Evolutionary conservation across 2,113 vertebrate species (phyloP), one percentile per base, ranked within the genome.

Genomic region (Chauna torquata): DNA sequence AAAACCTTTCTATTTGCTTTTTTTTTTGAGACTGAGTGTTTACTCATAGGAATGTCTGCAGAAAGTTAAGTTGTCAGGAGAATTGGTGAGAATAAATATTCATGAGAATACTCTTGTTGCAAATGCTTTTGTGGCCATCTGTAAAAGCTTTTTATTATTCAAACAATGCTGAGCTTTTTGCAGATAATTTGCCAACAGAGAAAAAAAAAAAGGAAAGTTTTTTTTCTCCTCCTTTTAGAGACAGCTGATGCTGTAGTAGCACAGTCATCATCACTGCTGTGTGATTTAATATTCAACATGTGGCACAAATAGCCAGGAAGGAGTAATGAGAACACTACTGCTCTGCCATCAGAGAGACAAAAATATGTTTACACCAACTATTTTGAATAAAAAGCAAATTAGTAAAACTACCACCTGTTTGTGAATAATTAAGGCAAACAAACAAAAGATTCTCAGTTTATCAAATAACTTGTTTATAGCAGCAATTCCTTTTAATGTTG

Each of bases 101-200:
- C 93, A 96, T 96, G 93, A 96, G 95, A 82, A 86, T 18, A 14
- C 15, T 95, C 58, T 62, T 0, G 0, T 45, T 94, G 82, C 76
- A 88, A 94, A 83, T 0, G 23, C 82, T 94, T 95, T 74, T 83
- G 58, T 2, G 59, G 71, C 96, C 92, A 93, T 93, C 95, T 97
- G 93, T 94, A 96, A 96, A 94, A 95, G 79, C 92, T 95, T 91
- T 96, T 94, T 93, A 92, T 95, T 92, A 94, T 93, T 95, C 85
- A 93, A 90, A 96, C 93, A 95, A 83, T 83, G 85, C 45, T 36
- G 68, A 94, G 90, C 30, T 83, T 94, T 95, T 93, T 96, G 68
- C 79, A 95, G 93, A 93, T 77, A 86, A 96, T 93, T 96, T 96
- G 85, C 68, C 79, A 90, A 90, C 23, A 40, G 44, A 40, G 82